These are phyloP conservation scores for Tillus elongatus DNA, from an alignment of 2,888 invertebrate genomes.

Conservation along the genomic window DNA sequence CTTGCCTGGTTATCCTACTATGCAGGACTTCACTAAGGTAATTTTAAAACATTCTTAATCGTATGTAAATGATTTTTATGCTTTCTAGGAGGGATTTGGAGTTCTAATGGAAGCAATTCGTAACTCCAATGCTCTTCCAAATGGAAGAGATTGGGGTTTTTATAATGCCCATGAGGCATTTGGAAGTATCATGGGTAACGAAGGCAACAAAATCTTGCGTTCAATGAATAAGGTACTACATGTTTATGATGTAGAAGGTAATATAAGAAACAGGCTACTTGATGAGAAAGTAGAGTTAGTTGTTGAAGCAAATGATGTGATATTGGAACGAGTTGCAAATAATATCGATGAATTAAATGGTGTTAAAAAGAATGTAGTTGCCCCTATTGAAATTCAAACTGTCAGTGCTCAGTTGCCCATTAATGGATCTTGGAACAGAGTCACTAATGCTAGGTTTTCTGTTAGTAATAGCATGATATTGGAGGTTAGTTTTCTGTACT, in stretches of 20 bases:
- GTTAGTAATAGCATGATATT: conserved; percentile 22
- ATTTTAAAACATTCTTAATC: conserved; percentile 11
- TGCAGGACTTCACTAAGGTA: conserved; percentile 40
- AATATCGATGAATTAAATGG: conserved; percentile 61
- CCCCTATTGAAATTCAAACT: conserved; percentile 45
- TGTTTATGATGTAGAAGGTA: conserved; percentile 48
- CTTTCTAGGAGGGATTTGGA: conserved; percentile 55
- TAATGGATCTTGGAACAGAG: conserved; percentile 55
- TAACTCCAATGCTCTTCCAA: conserved; percentile 62
- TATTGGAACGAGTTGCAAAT: conserved; percentile 71
- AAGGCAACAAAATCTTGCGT: conserved; percentile 56
- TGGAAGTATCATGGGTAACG: conserved; percentile 52
- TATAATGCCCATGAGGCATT: conserved; percentile 72
- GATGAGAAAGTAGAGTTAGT: conserved; percentile 69
- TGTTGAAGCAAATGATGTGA: conserved; percentile 72
- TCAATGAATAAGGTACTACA: conserved; percentile 49
- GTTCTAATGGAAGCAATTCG: conserved; percentile 60
- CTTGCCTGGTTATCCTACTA: conserved; percentile 33
- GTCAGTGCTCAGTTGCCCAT: conserved; percentile 38
- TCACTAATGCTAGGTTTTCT: conserved; percentile 31
- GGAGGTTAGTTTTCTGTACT: conserved; percentile 11
- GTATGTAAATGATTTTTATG: conserved; percentile 18
- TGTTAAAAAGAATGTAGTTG: conserved; percentile 46
- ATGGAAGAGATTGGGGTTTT: conserved; percentile 59
- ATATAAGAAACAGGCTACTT: conserved; percentile 47